Evolutionary conservation across 2,888 invertebrate species (phyloP).

Genomic region (Cosmopolites sordidus): DNA sequence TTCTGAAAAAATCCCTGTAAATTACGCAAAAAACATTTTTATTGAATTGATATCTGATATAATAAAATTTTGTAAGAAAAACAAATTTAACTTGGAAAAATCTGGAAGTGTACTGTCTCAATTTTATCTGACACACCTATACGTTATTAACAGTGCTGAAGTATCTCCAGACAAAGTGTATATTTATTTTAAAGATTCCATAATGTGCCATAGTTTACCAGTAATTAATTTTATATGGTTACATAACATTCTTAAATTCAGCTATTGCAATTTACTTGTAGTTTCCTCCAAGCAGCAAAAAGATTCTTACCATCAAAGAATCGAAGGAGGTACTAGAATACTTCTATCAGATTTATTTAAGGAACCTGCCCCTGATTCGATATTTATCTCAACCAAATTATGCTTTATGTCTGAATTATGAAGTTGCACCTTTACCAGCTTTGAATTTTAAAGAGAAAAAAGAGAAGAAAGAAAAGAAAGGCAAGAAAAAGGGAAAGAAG

Average conservation of each 20-base stretch:
- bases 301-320: conserved; percentile 41
- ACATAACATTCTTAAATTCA: background rate
- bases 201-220: conserved; percentile 40
- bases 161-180: conserved; percentile 43
- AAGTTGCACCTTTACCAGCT: conserved; percentile 32
- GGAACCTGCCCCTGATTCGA: conserved; percentile 44
- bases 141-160: conserved; percentile 38
- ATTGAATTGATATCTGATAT: conserved; percentile 41
- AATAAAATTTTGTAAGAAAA: conserved; percentile 39
- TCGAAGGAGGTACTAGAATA: conserved; percentile 38
- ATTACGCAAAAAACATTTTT: conserved; percentile 36
- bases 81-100: conserved; percentile 37
- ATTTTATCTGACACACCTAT: conserved; percentile 43
- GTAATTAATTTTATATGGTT: conserved; percentile 32
- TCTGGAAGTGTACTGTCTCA: conserved; percentile 42
- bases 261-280: too few relatives aligned
- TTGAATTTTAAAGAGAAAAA: conserved; percentile 25
- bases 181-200: conserved; percentile 42
- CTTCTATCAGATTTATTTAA: conserved; percentile 43
- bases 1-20: conserved; percentile 37
- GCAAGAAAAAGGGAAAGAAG: conserved; percentile 26
- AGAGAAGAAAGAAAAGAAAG: conserved; percentile 28
- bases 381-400: conserved; percentile 44
- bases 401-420: conserved; percentile 39
- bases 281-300: conserved; percentile 41